Evolutionary conservation across 2,113 vertebrate species (phyloP).

Genomic region (Albula goreensis): DNA sequence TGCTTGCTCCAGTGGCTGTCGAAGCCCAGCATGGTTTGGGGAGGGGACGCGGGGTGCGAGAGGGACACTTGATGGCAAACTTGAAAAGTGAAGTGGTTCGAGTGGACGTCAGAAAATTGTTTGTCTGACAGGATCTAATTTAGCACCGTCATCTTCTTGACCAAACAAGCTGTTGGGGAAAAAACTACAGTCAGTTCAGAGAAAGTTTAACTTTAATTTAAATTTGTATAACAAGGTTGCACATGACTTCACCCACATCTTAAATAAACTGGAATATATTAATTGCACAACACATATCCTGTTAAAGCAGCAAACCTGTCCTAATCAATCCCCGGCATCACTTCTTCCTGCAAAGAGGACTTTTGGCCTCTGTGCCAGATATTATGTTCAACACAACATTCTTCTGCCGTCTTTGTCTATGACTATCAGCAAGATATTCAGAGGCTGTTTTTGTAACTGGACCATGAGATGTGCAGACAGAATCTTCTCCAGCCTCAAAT

Average conservation of each 20-base stretch:
- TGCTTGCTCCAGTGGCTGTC: conserved; percentile 30
- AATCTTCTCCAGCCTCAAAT: not conserved
- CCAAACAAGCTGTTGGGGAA: conserved; percentile 23
- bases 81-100: not conserved
- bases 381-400: conserved; percentile 1
- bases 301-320: not conserved
- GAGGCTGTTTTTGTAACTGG: conserved; percentile 1
- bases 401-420: not conserved
- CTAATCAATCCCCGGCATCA: not conserved
- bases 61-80: not conserved
- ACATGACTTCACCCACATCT: not conserved
- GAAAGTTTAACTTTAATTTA: not conserved
- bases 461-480: conserved; percentile 8
- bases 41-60: not conserved
- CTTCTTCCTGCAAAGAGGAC: not conserved
- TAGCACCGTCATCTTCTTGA: conserved; percentile 15
- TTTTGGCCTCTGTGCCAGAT: not conserved
- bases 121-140: not conserved
- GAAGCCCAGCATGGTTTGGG: conserved; percentile 43
- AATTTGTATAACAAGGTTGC: not conserved
- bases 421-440: conserved; percentile 14
- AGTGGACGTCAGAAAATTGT: not conserved
- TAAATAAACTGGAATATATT: not conserved
- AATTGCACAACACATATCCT: not conserved
- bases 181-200: conserved; percentile 19